Base-by-base conservation (phyloP, 2,113 vertebrate species). In the Aptenodytes forsteri region DNA sequence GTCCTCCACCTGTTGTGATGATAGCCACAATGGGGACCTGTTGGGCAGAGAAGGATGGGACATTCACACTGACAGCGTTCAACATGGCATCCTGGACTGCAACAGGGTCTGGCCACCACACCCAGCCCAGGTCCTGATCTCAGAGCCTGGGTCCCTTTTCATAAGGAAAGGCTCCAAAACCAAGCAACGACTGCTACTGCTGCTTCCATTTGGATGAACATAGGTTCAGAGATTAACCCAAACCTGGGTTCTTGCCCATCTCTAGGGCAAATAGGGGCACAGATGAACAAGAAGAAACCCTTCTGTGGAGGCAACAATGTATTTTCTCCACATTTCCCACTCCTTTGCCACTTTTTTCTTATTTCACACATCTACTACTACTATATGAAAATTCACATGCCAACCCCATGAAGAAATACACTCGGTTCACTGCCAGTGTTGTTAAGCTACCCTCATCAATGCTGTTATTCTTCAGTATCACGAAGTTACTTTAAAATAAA, bases 1-100 rank as follows among this genome's bases (percentile, higher is more conserved):
- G 83, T 32, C 99, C 98, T 34, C 99, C 99, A 0, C 99, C 99
- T 6, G 99, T 99, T 1, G 98, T 98, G 97, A 99, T 99, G 88
- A 99, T 88, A 34, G 99, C 99, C 87, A 99, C 98, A 1, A 97
- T 79, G 0, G 99, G 99, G 13, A 99, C 98, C 99, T 99, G 93
- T 34, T 18, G 61, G 71, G 50, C 58, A 93, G 18, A 97, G 15
- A 18, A 90, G 46, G n/a, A 64, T 13, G 73, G 55, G 21, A 86
- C 25, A 25, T 40, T 73, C 21, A 73, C 54, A 54, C 11, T 1
- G 3, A 34, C 3, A 56, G 20, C 8, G 1, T 25, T 46, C 40
- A 65, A 6, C 21, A 16, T 1, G 13, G 10, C 40, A 29, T 9
- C 40, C 70, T 2, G 2, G 32, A 77, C 26, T 55, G 23, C 36